Conservation (phyloP, 2,888 invertebrate genomes). For the Mythimna albipuncta region DNA sequence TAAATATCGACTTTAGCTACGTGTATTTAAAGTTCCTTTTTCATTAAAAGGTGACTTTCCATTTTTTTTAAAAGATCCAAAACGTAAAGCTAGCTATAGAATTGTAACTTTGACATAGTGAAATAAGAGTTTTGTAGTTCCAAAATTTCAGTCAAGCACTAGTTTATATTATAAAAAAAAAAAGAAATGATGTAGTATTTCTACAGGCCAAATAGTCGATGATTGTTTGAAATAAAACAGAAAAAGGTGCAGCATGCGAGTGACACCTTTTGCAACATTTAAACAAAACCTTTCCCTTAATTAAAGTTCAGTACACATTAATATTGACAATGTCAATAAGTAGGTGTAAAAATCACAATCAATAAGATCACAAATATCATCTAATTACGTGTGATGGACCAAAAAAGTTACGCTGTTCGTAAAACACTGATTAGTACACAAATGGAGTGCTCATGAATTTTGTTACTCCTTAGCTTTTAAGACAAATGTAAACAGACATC, state of each 20-base stretch:
- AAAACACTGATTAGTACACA: slow-evolving; percentile 6
- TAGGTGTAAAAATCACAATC: slow-evolving; percentile 65
- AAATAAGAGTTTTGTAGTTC: too few species aligned
- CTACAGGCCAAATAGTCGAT: slow-evolving; percentile 1
- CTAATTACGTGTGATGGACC: slow-evolving; percentile 40
- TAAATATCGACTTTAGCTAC: not conserved
- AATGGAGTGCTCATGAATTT: slow-evolving; percentile 31
- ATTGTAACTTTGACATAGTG: too few species aligned
- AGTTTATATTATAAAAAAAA: too few species aligned
- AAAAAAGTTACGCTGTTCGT: not conserved
- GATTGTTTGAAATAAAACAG: not conserved
- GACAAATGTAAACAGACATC: not conserved
- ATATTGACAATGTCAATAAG: slow-evolving; percentile 38
- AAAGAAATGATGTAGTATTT: too few species aligned
- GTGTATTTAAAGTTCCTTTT: not conserved
- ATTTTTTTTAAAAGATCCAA: too few species aligned
- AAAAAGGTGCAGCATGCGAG: slow-evolving; percentile 17
- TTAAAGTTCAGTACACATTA: slow-evolving; percentile 39
- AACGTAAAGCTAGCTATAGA: too few species aligned
- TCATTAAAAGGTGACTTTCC: too few species aligned
- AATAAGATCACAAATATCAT: slow-evolving; percentile 60
- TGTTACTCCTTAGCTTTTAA: not conserved
- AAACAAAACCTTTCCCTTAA: slow-evolving; percentile 26
- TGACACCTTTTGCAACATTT: slow-evolving; percentile 14
- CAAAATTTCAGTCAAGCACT: too few species aligned